These are phyloP conservation scores for Conomelus anceps DNA, from an alignment of 2,888 invertebrate species.

Conservation along the genomic window DNA sequence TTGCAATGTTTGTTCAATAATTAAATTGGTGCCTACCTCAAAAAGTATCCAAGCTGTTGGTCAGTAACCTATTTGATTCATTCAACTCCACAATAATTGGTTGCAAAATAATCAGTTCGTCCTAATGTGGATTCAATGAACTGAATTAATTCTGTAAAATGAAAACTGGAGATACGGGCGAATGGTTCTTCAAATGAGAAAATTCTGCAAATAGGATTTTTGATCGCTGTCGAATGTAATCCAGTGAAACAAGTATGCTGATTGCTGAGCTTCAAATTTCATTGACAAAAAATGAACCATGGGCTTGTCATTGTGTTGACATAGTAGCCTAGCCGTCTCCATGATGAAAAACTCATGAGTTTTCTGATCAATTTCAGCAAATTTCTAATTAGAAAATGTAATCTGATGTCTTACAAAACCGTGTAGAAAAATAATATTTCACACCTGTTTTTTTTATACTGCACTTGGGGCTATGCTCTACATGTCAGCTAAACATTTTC, in stretches of 20 bases:
- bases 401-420: neutral
- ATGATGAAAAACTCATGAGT: neutral
- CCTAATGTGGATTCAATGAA: neutral
- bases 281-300: neutral
- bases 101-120: neutral
- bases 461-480: too few relatives aligned
- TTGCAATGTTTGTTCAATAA: too few relatives aligned
- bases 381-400: neutral
- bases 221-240: neutral
- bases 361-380: neutral
- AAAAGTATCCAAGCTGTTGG: too few relatives aligned
- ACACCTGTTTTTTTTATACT: too few relatives aligned
- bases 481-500: too few relatives aligned
- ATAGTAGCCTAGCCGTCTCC: neutral
- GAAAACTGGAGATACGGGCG: neutral
- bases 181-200: neutral
- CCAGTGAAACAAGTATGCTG: neutral
- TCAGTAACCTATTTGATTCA: too few relatives aligned
- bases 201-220: neutral
- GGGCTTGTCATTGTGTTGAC: neutral
- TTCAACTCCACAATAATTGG: too few relatives aligned
- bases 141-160: neutral
- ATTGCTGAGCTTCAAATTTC: neutral
- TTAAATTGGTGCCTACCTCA: too few relatives aligned
- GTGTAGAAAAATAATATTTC: too few relatives aligned